A percentile compares a stretch with the other conserved stretches of the same genome.
These are phyloP conservation scores for Epistrophe eligans DNA, from an alignment of 2,888 invertebrate genomes.

Conservation along the genomic window DNA sequence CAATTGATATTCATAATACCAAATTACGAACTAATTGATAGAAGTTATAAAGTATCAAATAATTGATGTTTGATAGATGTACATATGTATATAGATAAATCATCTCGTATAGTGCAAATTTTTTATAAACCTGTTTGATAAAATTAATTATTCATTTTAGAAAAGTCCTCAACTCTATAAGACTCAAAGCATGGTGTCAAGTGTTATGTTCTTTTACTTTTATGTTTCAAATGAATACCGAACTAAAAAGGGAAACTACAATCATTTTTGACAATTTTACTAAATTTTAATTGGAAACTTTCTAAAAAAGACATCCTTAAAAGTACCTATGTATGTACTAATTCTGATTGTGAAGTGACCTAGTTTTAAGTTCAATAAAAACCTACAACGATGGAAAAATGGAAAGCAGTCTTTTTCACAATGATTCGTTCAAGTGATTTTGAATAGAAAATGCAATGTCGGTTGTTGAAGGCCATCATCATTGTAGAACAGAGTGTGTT, in stretches of 20 bases:
- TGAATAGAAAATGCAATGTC: slow-evolving; percentile 15
- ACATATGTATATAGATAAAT: too few species aligned
- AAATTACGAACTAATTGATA: too few species aligned
- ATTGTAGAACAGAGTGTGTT: background rate
- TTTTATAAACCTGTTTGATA: too few species aligned
- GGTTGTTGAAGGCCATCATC: slow-evolving; percentile 16
- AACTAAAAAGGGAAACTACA: slow-evolving; percentile 3
- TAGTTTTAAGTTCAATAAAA: slow-evolving; percentile 22
- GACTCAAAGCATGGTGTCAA: background rate
- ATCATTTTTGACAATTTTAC: slow-evolving; percentile 14
- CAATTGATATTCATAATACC: too few species aligned
- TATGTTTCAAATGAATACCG: background rate
- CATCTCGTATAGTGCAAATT: too few species aligned
- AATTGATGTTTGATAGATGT: too few species aligned
- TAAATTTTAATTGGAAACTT: slow-evolving; percentile 23
- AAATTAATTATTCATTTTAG: too few species aligned
- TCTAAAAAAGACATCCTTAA: slow-evolving; percentile 14
- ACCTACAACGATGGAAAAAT: background rate
- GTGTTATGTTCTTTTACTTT: slow-evolving; percentile 16
- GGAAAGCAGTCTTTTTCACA: slow-evolving; percentile 1
- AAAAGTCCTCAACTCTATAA: too few species aligned
- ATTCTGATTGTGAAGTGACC: slow-evolving; percentile 16
- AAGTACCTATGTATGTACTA: background rate
- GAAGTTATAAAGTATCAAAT: too few species aligned
- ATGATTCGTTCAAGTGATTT: slow-evolving; percentile 19